A percentile compares a stretch with the other conserved stretches of the same genome.
Conservation (phyloP, 2,888 invertebrate genomes). For the Trichogramma evanescens region DNA sequence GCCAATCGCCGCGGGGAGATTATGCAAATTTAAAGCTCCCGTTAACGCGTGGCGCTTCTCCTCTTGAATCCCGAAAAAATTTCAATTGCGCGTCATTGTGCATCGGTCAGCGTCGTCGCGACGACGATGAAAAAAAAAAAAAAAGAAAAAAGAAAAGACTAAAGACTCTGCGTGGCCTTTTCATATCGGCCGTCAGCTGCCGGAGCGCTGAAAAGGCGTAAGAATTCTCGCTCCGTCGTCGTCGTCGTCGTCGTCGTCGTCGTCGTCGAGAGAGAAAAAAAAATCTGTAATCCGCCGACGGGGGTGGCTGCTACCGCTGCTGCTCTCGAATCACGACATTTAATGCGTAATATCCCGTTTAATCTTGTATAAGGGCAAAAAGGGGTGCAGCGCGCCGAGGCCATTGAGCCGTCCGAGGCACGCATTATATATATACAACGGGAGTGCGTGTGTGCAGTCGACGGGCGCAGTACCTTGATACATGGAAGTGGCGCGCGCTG, state of each 20-base stretch:
- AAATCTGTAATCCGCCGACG: background rate
- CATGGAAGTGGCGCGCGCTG: too few species aligned
- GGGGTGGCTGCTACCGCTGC: background rate
- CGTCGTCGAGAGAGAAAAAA: too few species aligned
- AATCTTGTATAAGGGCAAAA: constrained; percentile 40
- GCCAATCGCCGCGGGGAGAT: too few species aligned
- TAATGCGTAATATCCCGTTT: constrained; percentile 45
- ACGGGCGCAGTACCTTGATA: too few species aligned
- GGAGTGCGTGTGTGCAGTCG: too few species aligned
- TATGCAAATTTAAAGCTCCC: too few species aligned
- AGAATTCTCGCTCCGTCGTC: constrained; percentile 16
- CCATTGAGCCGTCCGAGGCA: constrained; percentile 19
- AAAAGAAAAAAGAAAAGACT: background rate
- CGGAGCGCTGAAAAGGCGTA: constrained; percentile 16
- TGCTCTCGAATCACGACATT: constrained; percentile 35
- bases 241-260: too few species aligned
- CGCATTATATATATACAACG: background rate
- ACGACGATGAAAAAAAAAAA: background rate
- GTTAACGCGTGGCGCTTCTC: too few species aligned
- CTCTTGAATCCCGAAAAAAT: too few species aligned
- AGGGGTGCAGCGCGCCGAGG: constrained; percentile 25
- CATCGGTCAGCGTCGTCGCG: background rate
- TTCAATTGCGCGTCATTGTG: too few species aligned
- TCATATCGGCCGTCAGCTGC: background rate
- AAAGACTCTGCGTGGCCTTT: background rate